A percentile compares a stretch with the other conserved stretches of the same genome.
phyloP scores from a whole-genome alignment of 1,140 invertebrate species.

The Hylyphantes graminicola region DNA sequence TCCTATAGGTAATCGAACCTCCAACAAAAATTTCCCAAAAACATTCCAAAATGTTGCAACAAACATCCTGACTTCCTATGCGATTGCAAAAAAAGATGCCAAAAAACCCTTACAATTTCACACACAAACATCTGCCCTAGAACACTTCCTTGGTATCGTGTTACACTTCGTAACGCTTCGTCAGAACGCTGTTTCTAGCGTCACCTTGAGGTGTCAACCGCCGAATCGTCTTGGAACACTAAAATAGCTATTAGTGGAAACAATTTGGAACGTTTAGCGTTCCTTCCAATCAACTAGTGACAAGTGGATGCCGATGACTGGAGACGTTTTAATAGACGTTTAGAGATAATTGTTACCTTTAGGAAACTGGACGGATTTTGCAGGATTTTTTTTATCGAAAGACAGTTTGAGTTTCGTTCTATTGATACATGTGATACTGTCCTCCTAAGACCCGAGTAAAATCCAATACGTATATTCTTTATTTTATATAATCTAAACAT shows the following conservation, averaged over 20 bases:
- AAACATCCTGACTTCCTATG: neutral
- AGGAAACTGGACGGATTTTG: too few relatives aligned
- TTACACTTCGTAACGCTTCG: neutral
- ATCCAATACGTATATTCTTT: too few relatives aligned
- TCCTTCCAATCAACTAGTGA: neutral
- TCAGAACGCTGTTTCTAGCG: neutral
- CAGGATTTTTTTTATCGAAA: too few relatives aligned
- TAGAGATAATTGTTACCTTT: neutral
- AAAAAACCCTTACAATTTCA: neutral
- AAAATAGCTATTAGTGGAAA: slow-evolving; percentile 13
- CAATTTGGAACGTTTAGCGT: slow-evolving; percentile 35
- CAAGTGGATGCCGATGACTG: slow-evolving; percentile 5
- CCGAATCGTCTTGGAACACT: neutral
- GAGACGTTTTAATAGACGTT: slow-evolving; percentile 7
- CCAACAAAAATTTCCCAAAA: too few relatives aligned
- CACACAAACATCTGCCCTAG: neutral
- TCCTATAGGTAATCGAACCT: too few relatives aligned
- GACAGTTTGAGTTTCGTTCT: too few relatives aligned
- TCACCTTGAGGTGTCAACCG: slow-evolving; percentile 34
- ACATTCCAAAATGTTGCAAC: too few relatives aligned
- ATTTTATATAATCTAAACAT: too few relatives aligned
- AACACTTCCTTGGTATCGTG: neutral
- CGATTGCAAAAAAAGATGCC: neutral
- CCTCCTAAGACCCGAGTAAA: too few relatives aligned
- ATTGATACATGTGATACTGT: too few relatives aligned